phyloP scores from a whole-genome alignment of 2,888 invertebrate species.

The Trissoscelio sp. region DNA sequence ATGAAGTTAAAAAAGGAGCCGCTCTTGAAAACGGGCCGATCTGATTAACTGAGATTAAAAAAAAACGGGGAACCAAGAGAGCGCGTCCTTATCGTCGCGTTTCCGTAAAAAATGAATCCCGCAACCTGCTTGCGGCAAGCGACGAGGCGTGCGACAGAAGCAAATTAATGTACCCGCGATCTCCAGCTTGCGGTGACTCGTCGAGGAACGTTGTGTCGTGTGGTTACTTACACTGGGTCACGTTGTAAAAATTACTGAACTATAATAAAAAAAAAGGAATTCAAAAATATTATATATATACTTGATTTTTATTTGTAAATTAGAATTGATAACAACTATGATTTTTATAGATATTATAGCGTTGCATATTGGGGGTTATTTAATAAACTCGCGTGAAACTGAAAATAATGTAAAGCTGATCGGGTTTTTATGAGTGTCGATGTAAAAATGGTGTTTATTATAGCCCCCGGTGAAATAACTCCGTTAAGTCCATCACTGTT shows the following conservation, averaged over 20 bases:
- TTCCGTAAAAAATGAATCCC: slow-evolving; percentile 45
- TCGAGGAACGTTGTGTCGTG: slow-evolving; percentile 19
- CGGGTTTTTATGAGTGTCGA: slow-evolving; percentile 33
- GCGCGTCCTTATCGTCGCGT: slow-evolving; percentile 26
- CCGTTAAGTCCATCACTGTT: slow-evolving; percentile 56
- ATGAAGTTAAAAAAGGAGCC: slow-evolving; percentile 23
- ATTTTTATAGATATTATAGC: no score
- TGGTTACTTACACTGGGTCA: neutral
- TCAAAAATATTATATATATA: no score
- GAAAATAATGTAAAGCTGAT: slow-evolving; percentile 42
- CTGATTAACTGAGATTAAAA: slow-evolving; percentile 48
- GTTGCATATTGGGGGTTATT: slow-evolving; percentile 7
- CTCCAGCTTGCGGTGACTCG: slow-evolving; percentile 11
- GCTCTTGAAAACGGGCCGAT: slow-evolving; percentile 29
- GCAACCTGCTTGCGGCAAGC: slow-evolving; percentile 34
- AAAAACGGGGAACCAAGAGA: slow-evolving; percentile 21
- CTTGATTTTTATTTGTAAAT: no score
- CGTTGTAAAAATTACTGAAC: neutral
- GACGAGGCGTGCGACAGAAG: slow-evolving; percentile 38
- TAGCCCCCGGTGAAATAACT: slow-evolving; percentile 13
- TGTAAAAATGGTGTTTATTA: slow-evolving; percentile 55
- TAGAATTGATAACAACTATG: no score
- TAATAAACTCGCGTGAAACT: slow-evolving; percentile 43
- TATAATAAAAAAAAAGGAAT: neutral
- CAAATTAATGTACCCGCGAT: slow-evolving; percentile 38